Percentiles rank a stretch among this genome's conserved stretches.
Conservation (phyloP, 2,888 invertebrate species). For the Oxyscelio sp. region DNA sequence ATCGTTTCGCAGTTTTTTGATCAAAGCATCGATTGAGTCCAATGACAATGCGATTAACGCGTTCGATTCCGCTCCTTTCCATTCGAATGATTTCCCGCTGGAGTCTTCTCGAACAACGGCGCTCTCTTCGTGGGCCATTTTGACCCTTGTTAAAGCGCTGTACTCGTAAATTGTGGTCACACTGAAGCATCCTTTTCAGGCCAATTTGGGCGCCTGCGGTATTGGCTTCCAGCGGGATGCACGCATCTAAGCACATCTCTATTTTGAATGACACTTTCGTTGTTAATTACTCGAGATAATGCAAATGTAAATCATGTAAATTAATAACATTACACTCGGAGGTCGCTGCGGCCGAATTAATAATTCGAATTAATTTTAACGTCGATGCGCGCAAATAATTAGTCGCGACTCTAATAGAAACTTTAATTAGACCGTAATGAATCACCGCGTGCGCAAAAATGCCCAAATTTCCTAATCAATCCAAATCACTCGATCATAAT, state of each 20-base stretch:
- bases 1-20: background rate
- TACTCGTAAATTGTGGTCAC: constrained; percentile 68
- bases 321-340: background rate
- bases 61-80: constrained; percentile 43
- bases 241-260: constrained; percentile 45
- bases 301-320: constrained; percentile 28
- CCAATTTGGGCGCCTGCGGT: constrained; percentile 53
- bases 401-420: background rate
- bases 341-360: background rate
- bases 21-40: background rate
- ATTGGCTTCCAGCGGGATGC: constrained; percentile 19
- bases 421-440: background rate
- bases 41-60: constrained; percentile 39
- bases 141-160: constrained; percentile 61
- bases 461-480: constrained; percentile 12
- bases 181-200: constrained; percentile 65
- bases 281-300: constrained; percentile 50
- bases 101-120: constrained; percentile 47
- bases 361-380: constrained; percentile 26
- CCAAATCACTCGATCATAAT: background rate
- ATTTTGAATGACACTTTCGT: constrained; percentile 61
- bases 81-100: constrained; percentile 42
- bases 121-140: constrained; percentile 62
- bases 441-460: background rate
- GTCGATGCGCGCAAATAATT: background rate